Evolutionary conservation across 1,140 invertebrate genomes (phyloP).

Genomic region (Drosophila oshimai): DNA sequence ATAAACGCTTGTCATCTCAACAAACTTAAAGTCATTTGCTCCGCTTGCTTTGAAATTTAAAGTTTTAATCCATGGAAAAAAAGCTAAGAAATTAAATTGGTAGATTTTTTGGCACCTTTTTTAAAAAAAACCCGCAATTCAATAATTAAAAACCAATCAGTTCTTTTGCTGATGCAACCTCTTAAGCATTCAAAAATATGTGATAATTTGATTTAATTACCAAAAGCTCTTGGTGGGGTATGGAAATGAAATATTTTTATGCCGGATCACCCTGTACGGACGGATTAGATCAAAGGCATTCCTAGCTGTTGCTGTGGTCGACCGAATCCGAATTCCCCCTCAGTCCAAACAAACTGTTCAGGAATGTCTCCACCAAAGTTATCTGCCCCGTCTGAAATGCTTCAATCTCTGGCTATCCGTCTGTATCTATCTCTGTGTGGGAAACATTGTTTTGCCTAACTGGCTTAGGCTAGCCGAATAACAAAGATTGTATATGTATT

Average conservation of each 20-base stretch:
- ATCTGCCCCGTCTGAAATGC: constrained; percentile 53
- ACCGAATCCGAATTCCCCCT: constrained; percentile 20
- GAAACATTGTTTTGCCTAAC: constrained; percentile 74
- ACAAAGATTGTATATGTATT: constrained; percentile 38
- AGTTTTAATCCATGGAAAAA: too few relatives aligned
- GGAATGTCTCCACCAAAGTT: constrained; percentile 67
- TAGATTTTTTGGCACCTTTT: too few relatives aligned
- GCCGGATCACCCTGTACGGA: constrained; percentile 61
- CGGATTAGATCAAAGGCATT: constrained; percentile 74
- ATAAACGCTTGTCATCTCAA: too few relatives aligned
- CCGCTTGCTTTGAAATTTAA: too few relatives aligned
- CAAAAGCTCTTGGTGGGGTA: not conserved
- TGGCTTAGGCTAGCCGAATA: constrained; percentile 61
- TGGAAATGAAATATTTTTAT: constrained; percentile 38
- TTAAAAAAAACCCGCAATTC: not conserved
- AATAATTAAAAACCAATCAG: too few relatives aligned
- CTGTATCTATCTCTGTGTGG: constrained; percentile 50
- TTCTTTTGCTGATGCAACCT: not conserved
- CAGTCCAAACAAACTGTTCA: constrained; percentile 13
- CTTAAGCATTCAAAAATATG: not conserved
- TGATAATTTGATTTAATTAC: constrained; percentile 24
- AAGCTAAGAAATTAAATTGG: too few relatives aligned
- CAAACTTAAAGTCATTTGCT: too few relatives aligned
- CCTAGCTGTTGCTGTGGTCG: constrained; percentile 69
- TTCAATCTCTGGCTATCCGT: constrained; percentile 26